These are phyloP conservation scores for Catocala nupta DNA, from an alignment of 2,888 invertebrate species.

Conservation along the genomic window DNA sequence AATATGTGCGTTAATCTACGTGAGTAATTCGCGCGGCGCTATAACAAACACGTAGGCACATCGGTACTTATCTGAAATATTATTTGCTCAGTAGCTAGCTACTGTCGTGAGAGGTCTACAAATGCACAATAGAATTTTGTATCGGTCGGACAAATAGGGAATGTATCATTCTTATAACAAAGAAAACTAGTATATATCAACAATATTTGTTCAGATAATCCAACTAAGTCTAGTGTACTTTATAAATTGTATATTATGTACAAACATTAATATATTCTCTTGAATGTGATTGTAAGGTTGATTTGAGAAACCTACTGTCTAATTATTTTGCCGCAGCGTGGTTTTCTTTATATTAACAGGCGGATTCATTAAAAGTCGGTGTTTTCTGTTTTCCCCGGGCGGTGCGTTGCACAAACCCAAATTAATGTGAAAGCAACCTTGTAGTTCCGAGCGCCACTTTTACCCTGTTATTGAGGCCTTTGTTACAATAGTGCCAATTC, in stretches of 20 bases:
- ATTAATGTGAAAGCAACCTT: conserved; percentile 51
- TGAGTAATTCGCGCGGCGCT: too few relatives aligned
- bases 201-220: background rate
- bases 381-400: conserved; percentile 39
- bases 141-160: background rate
- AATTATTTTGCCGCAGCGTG: conserved; percentile 7
- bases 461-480: background rate
- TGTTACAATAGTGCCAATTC: too few relatives aligned
- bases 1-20: too few relatives aligned
- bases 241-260: background rate
- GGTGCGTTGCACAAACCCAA: conserved; percentile 22
- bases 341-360: conserved; percentile 9
- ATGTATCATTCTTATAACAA: conserved; percentile 5
- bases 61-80: too few relatives aligned
- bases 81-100: background rate
- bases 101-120: background rate
- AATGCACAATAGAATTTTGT: background rate
- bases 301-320: background rate
- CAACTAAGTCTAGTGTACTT: background rate
- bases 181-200: background rate
- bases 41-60: too few relatives aligned
- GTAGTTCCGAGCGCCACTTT: conserved; percentile 26
- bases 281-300: conserved; percentile 7
- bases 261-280: conserved; percentile 2
- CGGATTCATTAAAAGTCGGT: conserved; percentile 24